phyloP scores from a whole-genome alignment of 2,113 vertebrate genomes.

The Glaucomys volans region DNA sequence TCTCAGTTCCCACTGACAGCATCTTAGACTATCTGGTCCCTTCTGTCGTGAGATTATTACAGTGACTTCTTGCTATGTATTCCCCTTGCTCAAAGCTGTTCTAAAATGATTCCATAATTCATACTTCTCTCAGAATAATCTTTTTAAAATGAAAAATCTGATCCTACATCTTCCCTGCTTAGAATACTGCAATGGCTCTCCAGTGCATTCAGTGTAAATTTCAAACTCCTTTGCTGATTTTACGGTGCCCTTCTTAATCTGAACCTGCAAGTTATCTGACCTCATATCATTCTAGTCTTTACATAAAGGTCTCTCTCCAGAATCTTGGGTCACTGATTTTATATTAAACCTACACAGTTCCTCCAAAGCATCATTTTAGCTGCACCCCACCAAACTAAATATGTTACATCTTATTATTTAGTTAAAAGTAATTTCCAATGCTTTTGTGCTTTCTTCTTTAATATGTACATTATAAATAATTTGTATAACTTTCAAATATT shows the following conservation, averaged over 20 bases:
- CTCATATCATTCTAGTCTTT: background rate
- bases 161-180: background rate
- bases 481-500: background rate
- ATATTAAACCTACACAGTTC: background rate
- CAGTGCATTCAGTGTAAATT: background rate
- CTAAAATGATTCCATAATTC: background rate
- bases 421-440: background rate
- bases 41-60: background rate
- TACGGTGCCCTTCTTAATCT: background rate
- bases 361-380: background rate
- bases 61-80: background rate
- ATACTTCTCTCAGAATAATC: background rate
- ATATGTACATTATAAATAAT: background rate
- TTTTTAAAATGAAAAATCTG: constrained; percentile 39
- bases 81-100: background rate
- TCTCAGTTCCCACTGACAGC: background rate
- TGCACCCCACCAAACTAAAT: background rate
- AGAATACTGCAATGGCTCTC: background rate
- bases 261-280: background rate
- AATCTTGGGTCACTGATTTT: background rate
- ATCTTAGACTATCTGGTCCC: background rate
- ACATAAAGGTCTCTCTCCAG: background rate
- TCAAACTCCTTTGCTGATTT: background rate
- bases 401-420: background rate
- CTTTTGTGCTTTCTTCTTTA: background rate